phyloP scores from a whole-genome alignment of 2,113 vertebrate species.

The Amazona vittata region DNA sequence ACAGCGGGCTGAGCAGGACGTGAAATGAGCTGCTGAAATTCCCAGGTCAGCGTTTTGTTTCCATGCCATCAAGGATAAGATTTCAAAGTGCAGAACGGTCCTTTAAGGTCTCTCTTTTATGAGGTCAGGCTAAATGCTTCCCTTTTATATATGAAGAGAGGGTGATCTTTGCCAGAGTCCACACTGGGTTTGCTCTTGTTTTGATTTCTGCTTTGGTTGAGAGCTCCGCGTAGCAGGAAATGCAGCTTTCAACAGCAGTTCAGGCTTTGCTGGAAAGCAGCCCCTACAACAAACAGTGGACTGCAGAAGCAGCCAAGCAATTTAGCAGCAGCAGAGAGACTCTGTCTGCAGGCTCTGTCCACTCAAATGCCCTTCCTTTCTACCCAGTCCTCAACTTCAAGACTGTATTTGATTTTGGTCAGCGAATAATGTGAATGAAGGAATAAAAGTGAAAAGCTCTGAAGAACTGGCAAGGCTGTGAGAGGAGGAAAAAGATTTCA shows the following conservation, averaged over 20 bases:
- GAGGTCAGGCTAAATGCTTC: constrained; percentile 59
- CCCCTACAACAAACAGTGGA: neutral
- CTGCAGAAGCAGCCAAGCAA: neutral
- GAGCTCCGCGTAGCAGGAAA: constrained; percentile 11
- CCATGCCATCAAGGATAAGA: neutral
- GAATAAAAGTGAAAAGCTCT: neutral
- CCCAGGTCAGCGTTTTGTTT: constrained; percentile 36
- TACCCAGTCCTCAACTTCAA: neutral
- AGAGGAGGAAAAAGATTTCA: neutral
- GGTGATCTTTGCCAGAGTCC: constrained; percentile 46
- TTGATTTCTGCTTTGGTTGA: constrained; percentile 28
- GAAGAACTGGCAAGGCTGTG: neutral
- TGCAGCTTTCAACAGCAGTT: neutral
- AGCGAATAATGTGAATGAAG: neutral
- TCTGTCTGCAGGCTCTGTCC: neutral
- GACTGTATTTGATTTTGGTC: neutral
- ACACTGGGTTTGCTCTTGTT: neutral
- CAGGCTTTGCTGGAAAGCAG: neutral
- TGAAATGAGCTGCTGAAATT: constrained; percentile 41
- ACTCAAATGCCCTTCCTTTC: neutral
- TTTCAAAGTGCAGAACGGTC: neutral
- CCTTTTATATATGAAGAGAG: constrained; percentile 27
- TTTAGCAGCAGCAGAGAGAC: neutral
- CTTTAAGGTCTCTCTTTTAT: constrained; percentile 55
- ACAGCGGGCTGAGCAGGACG: neutral